Evolutionary conservation across 2,888 invertebrate genomes (phyloP), one percentile per base, ranked within the genome.

Genomic region (Xylophagus ater): DNA sequence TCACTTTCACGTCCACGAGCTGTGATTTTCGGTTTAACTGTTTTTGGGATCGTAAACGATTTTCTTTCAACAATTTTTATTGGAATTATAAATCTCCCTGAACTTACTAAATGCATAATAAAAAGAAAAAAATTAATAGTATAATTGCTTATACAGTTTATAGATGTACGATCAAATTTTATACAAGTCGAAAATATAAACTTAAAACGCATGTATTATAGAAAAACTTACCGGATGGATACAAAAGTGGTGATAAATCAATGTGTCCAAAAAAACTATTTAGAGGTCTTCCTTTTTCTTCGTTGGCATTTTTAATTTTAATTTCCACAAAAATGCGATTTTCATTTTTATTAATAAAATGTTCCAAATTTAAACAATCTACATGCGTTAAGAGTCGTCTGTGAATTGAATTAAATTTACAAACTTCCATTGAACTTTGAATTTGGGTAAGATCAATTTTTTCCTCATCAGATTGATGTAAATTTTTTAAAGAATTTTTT

Each of bases 221-320:
- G 12, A 28, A 28, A n/a, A 15, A 15, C 31, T 34, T 30, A 40
- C 40, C 40, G 8, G 23, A 23, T 5, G 40, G 40, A 40, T 25
- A 40, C n/a, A 40, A 17, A 14, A 40, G 17, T 12, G 40, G 30
- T 10, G 40, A 21, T 30, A 40, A 7, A 34, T 40, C 40, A 5
- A 34, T 9, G 7, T 17, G 20, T 15, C 40, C 40, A 18, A 24
- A 5, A 9, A 29, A 40, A 2, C 15, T 15, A 6, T 25, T 24
- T 14, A 14, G n/a, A 5, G 25, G 9, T 23, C 23, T 24, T 21
- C 15, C 18, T 10, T 23, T 14, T 12, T 4, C 8, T 12, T 28
- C 21, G 12, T 28, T 18, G 9, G n/a, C 24, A 29, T 18, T 14
- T 18, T 34, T 21, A 10, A 37, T 31, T 8, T 24, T 30, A n/a